These are phyloP conservation scores for Clarias gariepinus DNA, from an alignment of 2,113 vertebrate species.

Conservation along the genomic window DNA sequence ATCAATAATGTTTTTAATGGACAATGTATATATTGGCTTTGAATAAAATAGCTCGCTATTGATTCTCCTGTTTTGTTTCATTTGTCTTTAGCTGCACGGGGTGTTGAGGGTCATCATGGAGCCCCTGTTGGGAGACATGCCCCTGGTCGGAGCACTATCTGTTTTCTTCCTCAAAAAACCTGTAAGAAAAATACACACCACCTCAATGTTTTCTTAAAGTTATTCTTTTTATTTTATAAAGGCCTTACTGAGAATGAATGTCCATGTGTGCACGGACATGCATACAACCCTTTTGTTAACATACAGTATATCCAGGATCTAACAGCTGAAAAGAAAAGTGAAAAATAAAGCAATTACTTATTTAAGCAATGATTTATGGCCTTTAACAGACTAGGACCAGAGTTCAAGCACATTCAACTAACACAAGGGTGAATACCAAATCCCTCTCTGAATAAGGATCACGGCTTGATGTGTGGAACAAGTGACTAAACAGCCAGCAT, in stretches of 20 bases:
- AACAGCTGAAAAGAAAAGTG: not conserved
- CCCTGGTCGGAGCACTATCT: slow-evolving; percentile 89
- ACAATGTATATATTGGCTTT: not conserved
- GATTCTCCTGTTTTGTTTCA: slow-evolving; percentile 22
- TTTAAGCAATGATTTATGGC: not conserved
- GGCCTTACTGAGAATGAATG: no score
- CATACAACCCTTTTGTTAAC: not conserved
- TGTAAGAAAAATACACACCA: slow-evolving; percentile 69
- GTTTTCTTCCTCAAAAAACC: slow-evolving; percentile 96
- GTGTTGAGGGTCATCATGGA: slow-evolving; percentile 94
- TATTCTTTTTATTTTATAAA: not conserved
- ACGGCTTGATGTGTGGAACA: no score
- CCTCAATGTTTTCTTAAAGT: not conserved
- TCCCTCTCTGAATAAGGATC: no score
- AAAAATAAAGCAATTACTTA: not conserved
- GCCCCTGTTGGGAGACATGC: slow-evolving; percentile 93
- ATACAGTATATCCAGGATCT: not conserved
- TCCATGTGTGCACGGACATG: not conserved
- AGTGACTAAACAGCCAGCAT: no score
- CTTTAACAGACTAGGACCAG: not conserved
- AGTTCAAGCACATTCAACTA: not conserved
- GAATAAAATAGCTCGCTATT: not conserved
- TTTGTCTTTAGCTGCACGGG: slow-evolving; percentile 83
- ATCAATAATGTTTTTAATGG: not conserved
- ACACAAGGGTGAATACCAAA: no score